Base-by-base conservation (phyloP, 2,888 invertebrate genomes). In the Apodemia mormo region DNA sequence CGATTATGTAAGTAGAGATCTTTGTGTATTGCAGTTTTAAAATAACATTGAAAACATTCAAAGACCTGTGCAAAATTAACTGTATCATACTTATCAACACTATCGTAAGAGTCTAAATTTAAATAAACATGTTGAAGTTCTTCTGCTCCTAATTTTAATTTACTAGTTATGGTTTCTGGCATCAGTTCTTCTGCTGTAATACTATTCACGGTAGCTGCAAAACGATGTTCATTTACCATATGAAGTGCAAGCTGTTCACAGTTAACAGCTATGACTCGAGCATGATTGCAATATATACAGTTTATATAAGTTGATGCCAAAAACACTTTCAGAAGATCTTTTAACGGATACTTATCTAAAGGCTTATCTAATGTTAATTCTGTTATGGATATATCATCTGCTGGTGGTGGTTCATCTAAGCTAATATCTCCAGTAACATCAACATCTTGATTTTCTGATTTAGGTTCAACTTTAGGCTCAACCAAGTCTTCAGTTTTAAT, bases 241-340 rank as follows among this genome's bases (percentile, higher is more conserved):
- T 98, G 97, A 58, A 97, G 85, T 8, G 96, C 96, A 67, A 98
- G 89, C 80, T 97, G 96, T 83, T 96, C 95, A 68, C 96, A 97
- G 85, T 97, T 97, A 0, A 97, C 97, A 12, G 97, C 96, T 76
- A 98, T 97, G 79, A 96, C 96, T 30, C 97, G 94, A 0, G 97
- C 97, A 90, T 97, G 97, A 82, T 97, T 97, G 81, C 97, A 98
- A 84, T 97, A 98, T 70, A 97, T 95, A 84, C 98, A 98, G 73
- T 94, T 93, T 8, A 94, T 90, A 80, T 95, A 94, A 0, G 97
- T 96, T 14, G 95, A 94, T 74, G 94, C 92, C 68, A 97, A 89
- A 85, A 97, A 97, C 74, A 96, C 95, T 81, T 96, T 96, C 49
- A 97, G 82, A 73, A 97, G 92, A 73, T 96, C 94, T 78, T 96